These are phyloP conservation scores for Syngnathus floridae DNA, from an alignment of 2,113 vertebrate species.

Conservation along the genomic window DNA sequence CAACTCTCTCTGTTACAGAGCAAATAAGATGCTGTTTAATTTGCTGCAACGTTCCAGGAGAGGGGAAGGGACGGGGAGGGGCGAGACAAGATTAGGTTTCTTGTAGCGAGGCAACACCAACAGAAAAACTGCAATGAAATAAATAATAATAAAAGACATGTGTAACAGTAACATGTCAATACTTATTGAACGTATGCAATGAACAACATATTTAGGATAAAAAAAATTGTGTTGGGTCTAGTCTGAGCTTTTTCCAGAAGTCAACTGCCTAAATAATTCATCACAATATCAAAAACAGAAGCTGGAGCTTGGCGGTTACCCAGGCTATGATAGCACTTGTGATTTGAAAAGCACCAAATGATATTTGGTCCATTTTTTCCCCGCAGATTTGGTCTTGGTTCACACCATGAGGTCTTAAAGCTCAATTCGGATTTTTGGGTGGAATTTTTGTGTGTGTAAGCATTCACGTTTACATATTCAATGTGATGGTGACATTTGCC, in stretches of 20 bases:
- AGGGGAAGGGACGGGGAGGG: conserved; percentile 6
- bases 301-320: no score
- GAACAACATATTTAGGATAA: not conserved
- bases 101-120: conserved; percentile 33
- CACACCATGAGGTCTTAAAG: not conserved
- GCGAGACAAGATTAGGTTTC: conserved; percentile 21
- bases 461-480: no score
- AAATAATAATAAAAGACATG: not conserved
- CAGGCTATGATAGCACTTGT: no score
- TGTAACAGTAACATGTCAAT: conserved; percentile 49
- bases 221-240: not conserved
- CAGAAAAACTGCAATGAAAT: conserved; percentile 31
- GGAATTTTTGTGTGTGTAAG: no score
- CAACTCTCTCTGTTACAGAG: conserved; percentile 43
- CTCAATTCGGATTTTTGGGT: no score
- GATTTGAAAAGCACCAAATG: not conserved
- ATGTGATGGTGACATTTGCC: no score
- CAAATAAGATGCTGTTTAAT: conserved; percentile 56
- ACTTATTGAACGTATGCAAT: conserved; percentile 5
- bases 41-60: conserved; percentile 48
- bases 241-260: not conserved
- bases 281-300: not conserved
- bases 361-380: not conserved
- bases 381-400: not conserved
- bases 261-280: not conserved